Conservation (phyloP, 2,113 vertebrate species). For the Galeopterus variegatus region DNA sequence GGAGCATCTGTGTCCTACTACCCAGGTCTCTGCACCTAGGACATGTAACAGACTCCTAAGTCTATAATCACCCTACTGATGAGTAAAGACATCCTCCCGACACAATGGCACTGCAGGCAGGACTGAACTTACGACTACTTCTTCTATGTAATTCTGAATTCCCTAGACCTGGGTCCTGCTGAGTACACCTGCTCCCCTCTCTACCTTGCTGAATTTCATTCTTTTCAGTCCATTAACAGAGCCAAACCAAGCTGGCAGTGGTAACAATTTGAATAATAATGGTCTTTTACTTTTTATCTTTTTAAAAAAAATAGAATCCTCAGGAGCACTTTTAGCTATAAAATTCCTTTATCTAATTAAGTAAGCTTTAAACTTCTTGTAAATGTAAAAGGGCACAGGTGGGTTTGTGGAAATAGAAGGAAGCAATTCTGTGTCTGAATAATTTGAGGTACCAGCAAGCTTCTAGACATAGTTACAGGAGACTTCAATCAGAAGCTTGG, state of each 20-base stretch:
- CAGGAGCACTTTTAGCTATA: background rate
- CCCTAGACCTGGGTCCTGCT: constrained; percentile 3
- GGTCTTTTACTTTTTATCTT: constrained; percentile 48
- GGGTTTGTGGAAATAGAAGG: background rate
- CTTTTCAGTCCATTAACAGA: constrained; percentile 35
- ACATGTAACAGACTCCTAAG: background rate
- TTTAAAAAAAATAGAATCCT: background rate
- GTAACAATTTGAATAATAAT: constrained; percentile 66
- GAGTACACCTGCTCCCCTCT: constrained; percentile 40
- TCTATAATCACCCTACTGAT: background rate
- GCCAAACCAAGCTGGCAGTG: constrained; percentile 17
- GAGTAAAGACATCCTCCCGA: background rate
- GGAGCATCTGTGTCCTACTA: background rate
- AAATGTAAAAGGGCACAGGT: background rate
- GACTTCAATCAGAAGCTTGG: background rate
- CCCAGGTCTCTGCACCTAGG: background rate
- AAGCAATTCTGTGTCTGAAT: background rate
- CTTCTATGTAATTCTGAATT: background rate
- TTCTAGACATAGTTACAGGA: background rate
- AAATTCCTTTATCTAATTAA: constrained; percentile 32
- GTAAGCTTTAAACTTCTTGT: background rate
- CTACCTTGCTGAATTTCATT: constrained; percentile 17
- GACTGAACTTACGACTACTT: background rate
- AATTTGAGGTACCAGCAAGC: background rate
- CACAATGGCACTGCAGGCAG: constrained; percentile 25